These are phyloP conservation scores for Colostygia pectinataria DNA, from an alignment of 2,888 invertebrate genomes.

Conservation along the genomic window DNA sequence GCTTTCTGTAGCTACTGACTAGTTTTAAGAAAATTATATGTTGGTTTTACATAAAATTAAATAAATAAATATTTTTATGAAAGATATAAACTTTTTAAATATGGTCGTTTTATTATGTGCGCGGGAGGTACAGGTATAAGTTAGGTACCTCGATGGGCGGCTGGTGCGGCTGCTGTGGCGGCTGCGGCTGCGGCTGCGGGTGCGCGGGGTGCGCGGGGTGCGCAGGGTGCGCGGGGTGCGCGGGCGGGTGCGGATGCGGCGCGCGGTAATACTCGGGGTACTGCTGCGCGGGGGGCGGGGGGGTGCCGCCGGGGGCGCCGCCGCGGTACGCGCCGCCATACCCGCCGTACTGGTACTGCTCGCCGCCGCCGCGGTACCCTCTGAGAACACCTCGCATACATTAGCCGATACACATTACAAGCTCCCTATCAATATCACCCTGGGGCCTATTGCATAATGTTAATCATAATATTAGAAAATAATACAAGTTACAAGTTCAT, in stretches of 20 bases:
- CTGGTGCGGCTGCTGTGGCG: conserved; percentile 38
- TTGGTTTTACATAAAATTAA: too few species aligned
- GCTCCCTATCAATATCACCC: too few species aligned
- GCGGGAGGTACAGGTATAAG: background rate
- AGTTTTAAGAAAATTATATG: too few species aligned
- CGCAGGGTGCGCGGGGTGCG: conserved; percentile 44
- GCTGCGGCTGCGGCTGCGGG: conserved; percentile 44
- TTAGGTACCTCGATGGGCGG: conserved; percentile 38
- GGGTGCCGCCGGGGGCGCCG: conserved; percentile 63
- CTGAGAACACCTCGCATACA: conserved; percentile 37
- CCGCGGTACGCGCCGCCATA: conserved; percentile 72
- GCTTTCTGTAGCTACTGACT: too few species aligned
- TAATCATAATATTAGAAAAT: too few species aligned
- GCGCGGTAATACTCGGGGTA: conserved; percentile 72
- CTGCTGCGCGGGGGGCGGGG: conserved; percentile 59
- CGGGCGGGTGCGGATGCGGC: conserved; percentile 58
- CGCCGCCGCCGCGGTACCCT: conserved; percentile 59
- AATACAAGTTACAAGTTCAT: too few species aligned
- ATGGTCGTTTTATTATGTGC: too few species aligned
- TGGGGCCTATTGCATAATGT: too few species aligned
- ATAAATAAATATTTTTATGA: too few species aligned
- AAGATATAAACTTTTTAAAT: too few species aligned
- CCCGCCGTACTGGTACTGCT: conserved; percentile 71
- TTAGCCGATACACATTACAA: too few species aligned
- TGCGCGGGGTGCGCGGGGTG: conserved; percentile 47